Evolutionary conservation across 2,113 vertebrate species (phyloP).

Genomic region (Vulpes lagopus): DNA sequence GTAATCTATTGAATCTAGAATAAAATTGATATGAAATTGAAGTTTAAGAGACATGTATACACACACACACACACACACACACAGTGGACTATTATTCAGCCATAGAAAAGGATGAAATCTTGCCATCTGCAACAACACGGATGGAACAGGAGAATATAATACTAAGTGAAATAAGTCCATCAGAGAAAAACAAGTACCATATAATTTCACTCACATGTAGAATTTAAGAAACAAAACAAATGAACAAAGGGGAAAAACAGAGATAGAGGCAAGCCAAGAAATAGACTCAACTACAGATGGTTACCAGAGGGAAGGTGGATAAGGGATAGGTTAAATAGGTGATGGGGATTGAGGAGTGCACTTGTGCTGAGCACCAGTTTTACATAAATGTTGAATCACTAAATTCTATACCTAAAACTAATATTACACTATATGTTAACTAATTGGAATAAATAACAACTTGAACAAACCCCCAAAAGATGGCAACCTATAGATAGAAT

Average conservation of each 20-base stretch:
- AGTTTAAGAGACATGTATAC: too few relatives aligned
- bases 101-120: not conserved
- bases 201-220: not conserved
- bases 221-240: not conserved
- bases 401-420: not conserved
- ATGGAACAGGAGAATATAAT: not conserved
- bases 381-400: not conserved
- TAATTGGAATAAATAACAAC: not conserved
- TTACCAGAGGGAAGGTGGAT: not conserved
- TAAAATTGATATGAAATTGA: too few relatives aligned
- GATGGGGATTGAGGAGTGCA: not conserved
- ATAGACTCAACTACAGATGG: not conserved
- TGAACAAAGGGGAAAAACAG: not conserved
- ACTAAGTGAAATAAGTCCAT: not conserved
- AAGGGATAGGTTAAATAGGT: not conserved
- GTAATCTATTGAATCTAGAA: too few relatives aligned
- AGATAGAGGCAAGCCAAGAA: not conserved
- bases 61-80: not conserved
- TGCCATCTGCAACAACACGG: not conserved
- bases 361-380: not conserved
- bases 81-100: not conserved
- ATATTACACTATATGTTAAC: not conserved
- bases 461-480: not conserved
- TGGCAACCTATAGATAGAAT: not conserved
- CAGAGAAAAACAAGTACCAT: not conserved